phyloP scores from a whole-genome alignment of 2,113 vertebrate genomes.

The Corvus hawaiiensis region DNA sequence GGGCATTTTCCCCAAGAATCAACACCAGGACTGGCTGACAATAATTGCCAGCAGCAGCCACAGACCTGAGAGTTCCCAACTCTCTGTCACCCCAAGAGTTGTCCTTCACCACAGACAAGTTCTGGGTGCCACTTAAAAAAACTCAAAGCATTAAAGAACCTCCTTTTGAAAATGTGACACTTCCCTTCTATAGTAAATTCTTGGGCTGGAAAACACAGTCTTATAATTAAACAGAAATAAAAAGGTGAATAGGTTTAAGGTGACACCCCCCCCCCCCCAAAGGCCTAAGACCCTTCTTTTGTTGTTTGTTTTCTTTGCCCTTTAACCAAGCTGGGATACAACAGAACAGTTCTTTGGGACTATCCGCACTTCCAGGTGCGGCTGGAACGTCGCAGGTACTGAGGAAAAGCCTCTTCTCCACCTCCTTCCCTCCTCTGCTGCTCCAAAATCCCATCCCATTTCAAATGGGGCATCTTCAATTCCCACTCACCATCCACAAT shows the following conservation, averaged over 20 bases:
- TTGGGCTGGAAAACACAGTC: not conserved
- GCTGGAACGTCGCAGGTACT: not conserved
- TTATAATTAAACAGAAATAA: not conserved
- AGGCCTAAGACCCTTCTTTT: not conserved
- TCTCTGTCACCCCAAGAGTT: not conserved
- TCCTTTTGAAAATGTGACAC: not conserved
- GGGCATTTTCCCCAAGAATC: not conserved
- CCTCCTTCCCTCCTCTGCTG: not conserved
- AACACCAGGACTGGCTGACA: not conserved
- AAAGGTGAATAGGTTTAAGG: not conserved
- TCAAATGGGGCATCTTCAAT: not conserved
- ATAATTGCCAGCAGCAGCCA: not conserved
- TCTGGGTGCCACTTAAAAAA: not conserved
- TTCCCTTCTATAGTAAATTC: not conserved
- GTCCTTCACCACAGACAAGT: not conserved
- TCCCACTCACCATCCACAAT: not conserved
- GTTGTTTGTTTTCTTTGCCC: not conserved
- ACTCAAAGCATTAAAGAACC: not conserved
- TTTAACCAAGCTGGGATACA: not conserved
- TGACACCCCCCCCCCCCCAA: accelerated
- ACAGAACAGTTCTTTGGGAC: not conserved
- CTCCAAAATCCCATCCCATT: not conserved
- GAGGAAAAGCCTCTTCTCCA: not conserved
- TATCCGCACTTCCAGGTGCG: not conserved
- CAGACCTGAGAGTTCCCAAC: not conserved